These are phyloP conservation scores for Theristicus caerulescens DNA, from an alignment of 2,113 vertebrate species.

Conservation along the genomic window DNA sequence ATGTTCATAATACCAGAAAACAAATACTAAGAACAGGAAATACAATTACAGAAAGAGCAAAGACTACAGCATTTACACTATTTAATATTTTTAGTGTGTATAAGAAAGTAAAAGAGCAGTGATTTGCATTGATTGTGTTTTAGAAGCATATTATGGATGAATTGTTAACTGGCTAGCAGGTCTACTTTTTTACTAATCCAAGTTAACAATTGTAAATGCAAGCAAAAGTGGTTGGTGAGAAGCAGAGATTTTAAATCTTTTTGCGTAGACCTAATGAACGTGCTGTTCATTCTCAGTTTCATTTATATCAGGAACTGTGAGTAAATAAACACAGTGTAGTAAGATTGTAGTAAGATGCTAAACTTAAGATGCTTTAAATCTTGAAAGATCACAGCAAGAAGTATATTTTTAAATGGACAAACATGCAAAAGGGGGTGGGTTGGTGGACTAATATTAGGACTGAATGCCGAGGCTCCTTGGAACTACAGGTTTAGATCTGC, in stretches of 20 bases:
- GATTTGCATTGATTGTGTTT: not conserved
- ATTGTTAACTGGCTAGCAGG: not conserved
- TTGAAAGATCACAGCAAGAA: not conserved
- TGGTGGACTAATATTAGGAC: conserved; percentile 33
- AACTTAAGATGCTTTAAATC: not conserved
- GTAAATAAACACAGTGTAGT: not conserved
- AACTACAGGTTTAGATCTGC: conserved; percentile 18
- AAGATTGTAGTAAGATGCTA: not conserved
- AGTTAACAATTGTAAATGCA: not conserved
- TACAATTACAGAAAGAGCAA: not conserved
- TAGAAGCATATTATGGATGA: not conserved
- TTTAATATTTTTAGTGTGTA: not conserved
- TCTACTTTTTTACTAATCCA: not conserved
- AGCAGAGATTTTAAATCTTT: not conserved
- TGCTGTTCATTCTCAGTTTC: not conserved
- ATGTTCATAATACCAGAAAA: not conserved
- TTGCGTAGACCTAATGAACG: not conserved
- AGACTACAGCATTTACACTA: not conserved
- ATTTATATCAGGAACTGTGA: not conserved
- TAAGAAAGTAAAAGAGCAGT: not conserved
- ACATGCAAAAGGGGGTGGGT: not conserved
- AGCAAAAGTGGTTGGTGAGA: not conserved
- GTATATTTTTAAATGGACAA: conserved; percentile 33
- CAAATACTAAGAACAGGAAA: not conserved
- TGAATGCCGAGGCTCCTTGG: not conserved